Conservation (phyloP, 2,797 vertebrate species). For the Tolypeutes matacus region DNA sequence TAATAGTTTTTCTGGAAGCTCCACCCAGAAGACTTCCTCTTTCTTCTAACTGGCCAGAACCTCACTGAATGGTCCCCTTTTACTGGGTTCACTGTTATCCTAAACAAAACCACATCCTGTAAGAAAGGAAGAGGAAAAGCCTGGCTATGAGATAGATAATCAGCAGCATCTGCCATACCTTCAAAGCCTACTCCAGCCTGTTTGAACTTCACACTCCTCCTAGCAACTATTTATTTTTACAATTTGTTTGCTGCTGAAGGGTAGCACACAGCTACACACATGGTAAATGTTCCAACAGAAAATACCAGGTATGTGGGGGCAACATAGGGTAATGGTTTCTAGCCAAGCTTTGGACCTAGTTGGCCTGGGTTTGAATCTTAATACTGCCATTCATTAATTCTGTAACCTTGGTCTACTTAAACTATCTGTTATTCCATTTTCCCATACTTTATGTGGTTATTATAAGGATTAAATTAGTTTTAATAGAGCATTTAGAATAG, state of each 20-base stretch:
- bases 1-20: neutral
- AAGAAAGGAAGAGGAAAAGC: neutral
- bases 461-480: neutral
- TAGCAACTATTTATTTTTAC: neutral
- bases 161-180: neutral
- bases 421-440: conserved; percentile 9
- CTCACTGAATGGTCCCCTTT: neutral
- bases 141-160: neutral
- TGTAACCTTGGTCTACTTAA: neutral
- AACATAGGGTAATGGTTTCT: neutral
- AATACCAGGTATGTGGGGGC: neutral
- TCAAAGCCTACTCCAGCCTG: neutral
- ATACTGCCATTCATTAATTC: neutral
- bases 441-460: neutral
- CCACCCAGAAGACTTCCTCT: neutral
- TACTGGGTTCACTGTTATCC: neutral
- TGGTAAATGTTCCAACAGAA: neutral
- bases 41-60: neutral
- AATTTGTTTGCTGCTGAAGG: neutral
- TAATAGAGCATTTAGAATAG: neutral
- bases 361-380: neutral
- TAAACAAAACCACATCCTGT: neutral
- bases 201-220: neutral
- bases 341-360: neutral
- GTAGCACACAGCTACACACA: neutral